phyloP scores from a whole-genome alignment of 2,888 invertebrate species.

The Xestia c-nigrum region DNA sequence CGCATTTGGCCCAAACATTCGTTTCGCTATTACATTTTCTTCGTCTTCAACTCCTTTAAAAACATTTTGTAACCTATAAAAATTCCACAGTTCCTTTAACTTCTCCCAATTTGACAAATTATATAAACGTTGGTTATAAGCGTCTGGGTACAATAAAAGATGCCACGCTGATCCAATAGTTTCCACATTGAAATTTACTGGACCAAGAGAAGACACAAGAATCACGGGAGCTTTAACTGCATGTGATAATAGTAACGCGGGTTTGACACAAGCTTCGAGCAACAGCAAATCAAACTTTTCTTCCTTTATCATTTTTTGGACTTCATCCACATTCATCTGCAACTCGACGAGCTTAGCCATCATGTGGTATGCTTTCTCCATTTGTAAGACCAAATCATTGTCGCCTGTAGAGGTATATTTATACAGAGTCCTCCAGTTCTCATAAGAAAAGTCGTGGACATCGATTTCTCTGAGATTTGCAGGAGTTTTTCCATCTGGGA shows the following conservation, averaged over 20 bases:
- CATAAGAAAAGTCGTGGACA: slow-evolving; percentile 72
- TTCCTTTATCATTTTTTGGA: slow-evolving; percentile 66
- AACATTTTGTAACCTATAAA: slow-evolving; percentile 35
- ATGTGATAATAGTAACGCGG: slow-evolving; percentile 62
- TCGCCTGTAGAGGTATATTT: slow-evolving; percentile 29
- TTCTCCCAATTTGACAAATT: slow-evolving; percentile 74
- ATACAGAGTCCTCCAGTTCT: slow-evolving; percentile 50
- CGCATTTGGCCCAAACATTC: slow-evolving; percentile 68
- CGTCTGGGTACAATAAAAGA: slow-evolving; percentile 70
- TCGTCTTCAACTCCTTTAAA: slow-evolving; percentile 37
- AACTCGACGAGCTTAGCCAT: slow-evolving; percentile 51
- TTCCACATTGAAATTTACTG: slow-evolving; percentile 51
- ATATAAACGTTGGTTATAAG: slow-evolving; percentile 58
- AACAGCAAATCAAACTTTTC: slow-evolving; percentile 72
- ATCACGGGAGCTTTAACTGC: slow-evolving; percentile 69
- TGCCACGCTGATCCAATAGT: slow-evolving; percentile 63
- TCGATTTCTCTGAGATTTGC: slow-evolving; percentile 80
- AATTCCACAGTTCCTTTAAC: slow-evolving; percentile 58
- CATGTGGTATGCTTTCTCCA: slow-evolving; percentile 32
- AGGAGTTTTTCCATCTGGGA: slow-evolving; percentile 63
- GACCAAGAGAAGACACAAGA: slow-evolving; percentile 71
- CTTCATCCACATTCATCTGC: slow-evolving; percentile 61
- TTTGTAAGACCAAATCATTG: slow-evolving; percentile 41
- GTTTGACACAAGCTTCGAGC: slow-evolving; percentile 64
- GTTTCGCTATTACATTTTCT: slow-evolving; percentile 60